A percentile compares a stretch with the other conserved stretches of the same genome.
These are phyloP conservation scores for Loriculus beryllinus DNA, from an alignment of 2,797 vertebrate genomes.

Conservation along the genomic window DNA sequence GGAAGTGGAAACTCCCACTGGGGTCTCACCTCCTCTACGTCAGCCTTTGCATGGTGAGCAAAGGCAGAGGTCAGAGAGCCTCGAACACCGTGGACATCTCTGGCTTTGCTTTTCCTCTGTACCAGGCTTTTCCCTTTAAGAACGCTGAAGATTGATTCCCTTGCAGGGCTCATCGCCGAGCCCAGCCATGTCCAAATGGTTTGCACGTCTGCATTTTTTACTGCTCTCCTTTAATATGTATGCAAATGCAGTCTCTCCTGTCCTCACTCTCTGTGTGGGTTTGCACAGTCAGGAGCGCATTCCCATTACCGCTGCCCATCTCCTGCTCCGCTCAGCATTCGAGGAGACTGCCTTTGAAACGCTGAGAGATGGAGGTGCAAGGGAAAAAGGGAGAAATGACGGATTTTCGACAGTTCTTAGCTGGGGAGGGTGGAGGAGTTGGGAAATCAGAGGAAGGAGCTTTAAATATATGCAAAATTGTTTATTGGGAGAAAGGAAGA, in stretches of 20 bases:
- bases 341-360: constrained; percentile 77
- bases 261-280: constrained; percentile 84
- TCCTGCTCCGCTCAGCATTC: constrained; percentile 71
- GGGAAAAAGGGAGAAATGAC: constrained; percentile 72
- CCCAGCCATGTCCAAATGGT: constrained; percentile 82
- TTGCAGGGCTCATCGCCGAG: constrained; percentile 73
- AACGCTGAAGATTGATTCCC: constrained; percentile 79
- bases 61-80: neutral
- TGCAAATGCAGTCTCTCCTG: constrained; percentile 91
- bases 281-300: constrained; percentile 87
- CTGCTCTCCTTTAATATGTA: constrained; percentile 96
- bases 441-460: constrained; percentile 52
- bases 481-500: constrained; percentile 54
- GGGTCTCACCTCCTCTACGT: neutral
- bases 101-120: constrained; percentile 20
- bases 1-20: neutral
- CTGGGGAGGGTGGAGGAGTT: constrained; percentile 34
- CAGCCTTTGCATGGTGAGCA: neutral
- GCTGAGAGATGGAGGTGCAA: constrained; percentile 78
- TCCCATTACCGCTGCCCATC: constrained; percentile 77
- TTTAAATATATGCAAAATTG: constrained; percentile 77
- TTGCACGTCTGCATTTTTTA: constrained; percentile 89
- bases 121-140: constrained; percentile 73
- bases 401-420: constrained; percentile 74
- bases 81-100: neutral